phyloP scores from a whole-genome alignment of 2,888 invertebrate genomes.

The Troides aeacus region DNA sequence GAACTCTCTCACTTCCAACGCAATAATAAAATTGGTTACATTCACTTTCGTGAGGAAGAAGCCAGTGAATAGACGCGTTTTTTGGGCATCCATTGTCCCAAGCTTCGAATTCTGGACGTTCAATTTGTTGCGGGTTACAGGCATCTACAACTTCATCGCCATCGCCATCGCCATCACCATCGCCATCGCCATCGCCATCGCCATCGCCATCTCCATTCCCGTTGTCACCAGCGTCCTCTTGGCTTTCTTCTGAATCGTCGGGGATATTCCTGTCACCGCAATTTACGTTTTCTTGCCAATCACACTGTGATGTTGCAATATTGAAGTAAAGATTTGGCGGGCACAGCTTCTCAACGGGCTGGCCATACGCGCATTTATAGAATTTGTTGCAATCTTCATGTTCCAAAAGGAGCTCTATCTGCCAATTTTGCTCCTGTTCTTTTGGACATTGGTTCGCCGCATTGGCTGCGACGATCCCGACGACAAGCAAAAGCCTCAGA shows the following conservation, averaged over 20 bases:
- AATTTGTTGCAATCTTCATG: slow-evolving; percentile 81
- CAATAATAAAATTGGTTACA: slow-evolving; percentile 66
- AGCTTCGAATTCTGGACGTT: slow-evolving; percentile 39
- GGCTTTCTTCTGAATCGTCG: slow-evolving; percentile 7
- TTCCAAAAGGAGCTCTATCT: slow-evolving; percentile 74
- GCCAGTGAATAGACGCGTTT: slow-evolving; percentile 56
- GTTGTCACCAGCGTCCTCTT: slow-evolving; percentile 1
- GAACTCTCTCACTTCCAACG: slow-evolving; percentile 53
- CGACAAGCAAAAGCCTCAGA: slow-evolving; percentile 32
- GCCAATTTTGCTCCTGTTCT: slow-evolving; percentile 55
- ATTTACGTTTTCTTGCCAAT: slow-evolving; percentile 81
- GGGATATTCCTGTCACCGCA: slow-evolving; percentile 53
- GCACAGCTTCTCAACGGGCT: slow-evolving; percentile 80
- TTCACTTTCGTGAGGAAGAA: slow-evolving; percentile 52
- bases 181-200: not conserved
- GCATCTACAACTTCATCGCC: not conserved
- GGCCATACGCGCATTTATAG: slow-evolving; percentile 83
- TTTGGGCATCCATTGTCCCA: slow-evolving; percentile 61
- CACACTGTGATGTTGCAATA: slow-evolving; percentile 76
- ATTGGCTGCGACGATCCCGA: slow-evolving; percentile 39
- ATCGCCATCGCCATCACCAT: not conserved
- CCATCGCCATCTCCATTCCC: not conserved
- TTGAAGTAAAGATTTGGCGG: slow-evolving; percentile 80
- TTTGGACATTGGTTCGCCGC: slow-evolving; percentile 52
- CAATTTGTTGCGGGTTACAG: slow-evolving; percentile 3